phyloP scores from a whole-genome alignment of 2,113 vertebrate genomes.

The Rhodinocichla rosea region DNA sequence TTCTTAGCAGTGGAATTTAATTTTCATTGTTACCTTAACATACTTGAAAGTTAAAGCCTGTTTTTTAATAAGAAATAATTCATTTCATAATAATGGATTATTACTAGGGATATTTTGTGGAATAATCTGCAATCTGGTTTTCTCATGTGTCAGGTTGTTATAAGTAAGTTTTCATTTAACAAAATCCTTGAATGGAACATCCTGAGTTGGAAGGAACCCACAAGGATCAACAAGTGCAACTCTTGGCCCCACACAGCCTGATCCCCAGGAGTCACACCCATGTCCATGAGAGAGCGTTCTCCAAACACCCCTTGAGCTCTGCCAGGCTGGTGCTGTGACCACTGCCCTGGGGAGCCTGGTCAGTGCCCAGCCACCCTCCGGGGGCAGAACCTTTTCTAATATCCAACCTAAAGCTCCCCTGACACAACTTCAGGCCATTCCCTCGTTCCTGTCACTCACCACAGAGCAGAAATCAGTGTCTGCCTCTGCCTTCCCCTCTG shows the following conservation, averaged over 20 bases:
- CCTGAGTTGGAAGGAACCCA: not conserved
- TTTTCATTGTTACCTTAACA: not conserved
- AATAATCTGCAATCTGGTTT: not conserved
- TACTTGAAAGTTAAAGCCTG: not conserved
- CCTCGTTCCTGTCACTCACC: not conserved
- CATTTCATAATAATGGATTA: not conserved
- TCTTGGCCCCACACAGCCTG: accelerated
- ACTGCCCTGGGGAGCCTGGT: no score
- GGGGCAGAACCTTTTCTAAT: not conserved
- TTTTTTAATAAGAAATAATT: not conserved
- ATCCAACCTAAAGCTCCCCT: not conserved
- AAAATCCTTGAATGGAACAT: not conserved
- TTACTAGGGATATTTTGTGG: not conserved
- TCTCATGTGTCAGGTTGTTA: not conserved
- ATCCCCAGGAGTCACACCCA: accelerated
- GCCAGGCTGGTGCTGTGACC: not conserved
- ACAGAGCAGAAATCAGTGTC: not conserved
- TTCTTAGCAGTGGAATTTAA: not conserved
- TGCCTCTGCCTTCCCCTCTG: not conserved
- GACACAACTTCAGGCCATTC: not conserved
- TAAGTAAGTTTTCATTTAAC: not conserved
- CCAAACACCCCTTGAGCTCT: not conserved
- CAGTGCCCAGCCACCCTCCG: not conserved
- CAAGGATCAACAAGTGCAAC: not conserved
- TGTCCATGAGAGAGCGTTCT: not conserved